Evolutionary conservation across 2,113 vertebrate species (phyloP).

Genomic region (Mustela lutreola): DNA sequence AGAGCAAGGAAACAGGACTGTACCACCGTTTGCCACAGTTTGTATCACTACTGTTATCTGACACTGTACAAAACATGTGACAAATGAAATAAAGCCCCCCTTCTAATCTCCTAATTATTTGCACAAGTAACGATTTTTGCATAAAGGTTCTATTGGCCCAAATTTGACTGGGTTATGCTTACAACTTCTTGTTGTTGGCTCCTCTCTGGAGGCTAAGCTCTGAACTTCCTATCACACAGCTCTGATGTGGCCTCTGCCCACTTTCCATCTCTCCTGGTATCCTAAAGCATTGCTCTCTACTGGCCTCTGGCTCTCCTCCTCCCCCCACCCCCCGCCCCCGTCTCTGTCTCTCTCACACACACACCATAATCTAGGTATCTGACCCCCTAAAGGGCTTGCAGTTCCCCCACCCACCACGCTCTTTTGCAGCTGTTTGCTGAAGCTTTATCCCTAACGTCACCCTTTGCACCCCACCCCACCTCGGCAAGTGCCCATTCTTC

Average conservation of each 20-base stretch:
- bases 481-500: not conserved
- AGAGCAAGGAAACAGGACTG: not conserved
- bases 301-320: not conserved
- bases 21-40: too few species aligned
- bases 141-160: not conserved
- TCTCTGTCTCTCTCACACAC: not conserved
- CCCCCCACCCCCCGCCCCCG: too few species aligned
- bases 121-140: not conserved
- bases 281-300: not conserved
- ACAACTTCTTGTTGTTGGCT: not conserved
- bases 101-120: constrained; percentile 31
- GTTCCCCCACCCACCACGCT: not conserved
- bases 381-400: not conserved
- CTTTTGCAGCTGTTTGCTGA: not conserved
- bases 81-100: not conserved
- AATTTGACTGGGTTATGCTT: not conserved
- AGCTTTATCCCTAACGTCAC: not conserved
- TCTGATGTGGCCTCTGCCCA: not conserved
- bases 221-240: not conserved
- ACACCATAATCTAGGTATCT: not conserved
- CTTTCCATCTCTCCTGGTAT: not conserved
- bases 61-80: not conserved
- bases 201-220: not conserved
- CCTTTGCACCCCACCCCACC: not conserved
- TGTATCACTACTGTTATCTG: not conserved